Percentiles rank a stretch among this genome's conserved stretches.
phyloP scores from a whole-genome alignment of 2,113 vertebrate species.

The Hypanus sabinus region DNA sequence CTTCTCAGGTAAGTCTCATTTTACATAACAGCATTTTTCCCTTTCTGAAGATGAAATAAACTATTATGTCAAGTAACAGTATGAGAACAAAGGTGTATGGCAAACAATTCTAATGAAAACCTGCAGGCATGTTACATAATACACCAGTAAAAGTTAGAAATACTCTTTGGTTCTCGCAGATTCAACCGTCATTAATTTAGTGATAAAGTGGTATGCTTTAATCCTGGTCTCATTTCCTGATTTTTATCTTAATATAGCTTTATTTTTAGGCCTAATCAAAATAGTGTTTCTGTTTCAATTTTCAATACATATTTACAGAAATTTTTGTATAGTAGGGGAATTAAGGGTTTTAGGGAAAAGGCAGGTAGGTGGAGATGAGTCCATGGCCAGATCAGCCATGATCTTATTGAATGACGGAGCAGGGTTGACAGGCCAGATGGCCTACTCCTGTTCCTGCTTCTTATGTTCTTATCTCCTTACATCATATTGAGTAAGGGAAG shows the following conservation, averaged over 20 bases:
- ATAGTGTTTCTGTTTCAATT: neutral
- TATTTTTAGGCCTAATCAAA: constrained; percentile 15
- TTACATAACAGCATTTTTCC: neutral
- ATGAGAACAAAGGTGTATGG: constrained; percentile 14
- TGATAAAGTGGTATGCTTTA: neutral
- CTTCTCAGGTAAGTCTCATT: neutral
- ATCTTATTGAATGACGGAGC: too few species aligned
- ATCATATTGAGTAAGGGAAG: too few species aligned
- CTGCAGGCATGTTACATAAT: constrained; percentile 15
- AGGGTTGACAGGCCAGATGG: too few species aligned
- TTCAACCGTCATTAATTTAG: neutral
- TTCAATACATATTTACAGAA: neutral
- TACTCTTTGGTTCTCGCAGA: neutral
- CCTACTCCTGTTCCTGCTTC: too few species aligned
- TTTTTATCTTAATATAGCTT: neutral
- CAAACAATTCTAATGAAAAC: constrained; percentile 16
- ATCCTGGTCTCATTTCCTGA: neutral
- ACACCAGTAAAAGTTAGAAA: neutral
- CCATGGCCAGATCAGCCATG: too few species aligned
- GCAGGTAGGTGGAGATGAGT: too few species aligned
- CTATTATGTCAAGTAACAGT: neutral
- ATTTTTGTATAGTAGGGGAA: too few species aligned
- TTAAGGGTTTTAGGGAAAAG: too few species aligned
- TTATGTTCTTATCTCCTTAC: too few species aligned
- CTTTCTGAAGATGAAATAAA: neutral